Evolutionary conservation across 2,113 vertebrate genomes (phyloP).

Genomic region (Chiloscyllium plagiosum): DNA sequence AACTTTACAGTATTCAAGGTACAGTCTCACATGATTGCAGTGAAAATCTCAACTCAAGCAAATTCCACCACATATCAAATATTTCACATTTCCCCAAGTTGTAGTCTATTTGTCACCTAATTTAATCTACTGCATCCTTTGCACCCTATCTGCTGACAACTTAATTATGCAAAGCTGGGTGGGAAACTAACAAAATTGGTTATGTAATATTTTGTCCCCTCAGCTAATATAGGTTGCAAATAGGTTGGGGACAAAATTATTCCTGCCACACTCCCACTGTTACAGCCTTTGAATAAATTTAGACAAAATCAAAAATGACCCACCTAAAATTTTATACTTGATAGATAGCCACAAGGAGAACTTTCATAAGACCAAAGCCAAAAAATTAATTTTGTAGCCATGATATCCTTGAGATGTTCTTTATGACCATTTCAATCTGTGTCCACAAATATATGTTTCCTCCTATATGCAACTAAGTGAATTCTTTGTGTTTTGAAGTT

Average conservation of each 20-base stretch:
- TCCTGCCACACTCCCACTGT: neutral
- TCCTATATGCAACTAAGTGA: neutral
- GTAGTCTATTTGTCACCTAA: neutral
- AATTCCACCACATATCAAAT: neutral
- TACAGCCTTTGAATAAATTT: neutral
- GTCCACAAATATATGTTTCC: neutral
- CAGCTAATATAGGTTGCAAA: neutral
- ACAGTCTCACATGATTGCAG: neutral
- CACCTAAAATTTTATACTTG: neutral
- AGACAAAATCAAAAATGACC: neutral
- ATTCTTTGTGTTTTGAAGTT: neutral
- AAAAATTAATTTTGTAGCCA: neutral
- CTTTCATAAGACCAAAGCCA: neutral
- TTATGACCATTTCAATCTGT: neutral
- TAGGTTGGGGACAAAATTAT: neutral
- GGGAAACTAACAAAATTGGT: neutral
- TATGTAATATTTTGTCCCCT: neutral
- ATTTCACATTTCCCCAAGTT: neutral
- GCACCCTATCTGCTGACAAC: neutral
- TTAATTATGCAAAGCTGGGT: too few relatives aligned
- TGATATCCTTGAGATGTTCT: neutral
- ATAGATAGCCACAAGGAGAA: neutral
- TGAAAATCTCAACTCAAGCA: neutral
- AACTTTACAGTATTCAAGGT: neutral
- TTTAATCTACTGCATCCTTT: neutral